Evolutionary conservation across 2,113 vertebrate genomes (phyloP).

Genomic region (Heterochromis multidens): DNA sequence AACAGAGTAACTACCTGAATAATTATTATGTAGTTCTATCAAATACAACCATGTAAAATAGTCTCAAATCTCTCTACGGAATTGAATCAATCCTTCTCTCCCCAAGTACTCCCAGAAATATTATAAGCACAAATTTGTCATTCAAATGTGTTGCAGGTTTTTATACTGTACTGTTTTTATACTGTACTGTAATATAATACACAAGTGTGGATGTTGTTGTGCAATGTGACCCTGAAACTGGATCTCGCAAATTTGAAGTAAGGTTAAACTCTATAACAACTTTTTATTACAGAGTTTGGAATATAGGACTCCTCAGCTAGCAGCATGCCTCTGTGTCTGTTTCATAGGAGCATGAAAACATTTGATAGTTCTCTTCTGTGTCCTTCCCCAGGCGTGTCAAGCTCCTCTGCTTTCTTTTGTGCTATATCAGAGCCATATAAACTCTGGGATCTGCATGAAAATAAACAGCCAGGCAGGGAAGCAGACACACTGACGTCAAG

Average conservation of each 20-base stretch:
- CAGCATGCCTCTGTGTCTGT: not conserved
- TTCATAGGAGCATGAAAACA: conserved; percentile 19
- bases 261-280: not conserved
- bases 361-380: conserved; percentile 11
- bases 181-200: not conserved
- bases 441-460: conserved; percentile 51
- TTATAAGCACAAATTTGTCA: no score
- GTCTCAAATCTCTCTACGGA: not conserved
- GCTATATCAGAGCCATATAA: conserved; percentile 39
- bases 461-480: conserved; percentile 52
- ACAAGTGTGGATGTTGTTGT: not conserved
- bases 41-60: not conserved
- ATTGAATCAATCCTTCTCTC: not conserved
- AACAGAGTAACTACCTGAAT: not conserved
- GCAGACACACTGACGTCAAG: conserved; percentile 55
- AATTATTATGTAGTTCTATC: not conserved
- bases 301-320: not conserved
- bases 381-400: conserved; percentile 5
- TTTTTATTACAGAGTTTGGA: not conserved
- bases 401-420: conserved; percentile 44
- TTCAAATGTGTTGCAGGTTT: not conserved
- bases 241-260: not conserved
- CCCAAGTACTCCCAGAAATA: no score
- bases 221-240: not conserved
- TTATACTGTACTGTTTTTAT: not conserved